Conservation (phyloP, 2,797 vertebrate species). For the Potorous gilbertii region DNA sequence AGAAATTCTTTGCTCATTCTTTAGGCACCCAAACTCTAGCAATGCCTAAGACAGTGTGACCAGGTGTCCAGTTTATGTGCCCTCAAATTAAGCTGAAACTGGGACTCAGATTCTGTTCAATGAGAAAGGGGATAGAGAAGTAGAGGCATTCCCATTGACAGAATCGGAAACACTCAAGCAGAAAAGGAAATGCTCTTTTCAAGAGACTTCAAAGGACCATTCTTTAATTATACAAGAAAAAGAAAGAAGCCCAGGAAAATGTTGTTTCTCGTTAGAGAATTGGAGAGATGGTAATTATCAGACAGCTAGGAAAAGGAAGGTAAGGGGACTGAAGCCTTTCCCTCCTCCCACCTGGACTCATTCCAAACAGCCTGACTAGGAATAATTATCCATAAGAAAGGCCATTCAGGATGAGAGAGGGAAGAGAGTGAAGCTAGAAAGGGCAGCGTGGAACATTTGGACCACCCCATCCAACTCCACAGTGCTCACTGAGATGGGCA, state of each 20-base stretch:
- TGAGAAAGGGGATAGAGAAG: conserved; percentile 24
- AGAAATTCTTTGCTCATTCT: conserved; percentile 23
- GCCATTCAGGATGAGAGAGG: neutral
- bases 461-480: neutral
- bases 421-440: neutral
- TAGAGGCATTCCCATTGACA: conserved; percentile 49
- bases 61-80: neutral
- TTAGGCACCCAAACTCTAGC: neutral
- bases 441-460: neutral
- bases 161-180: conserved; percentile 68
- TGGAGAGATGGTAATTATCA: conserved; percentile 50
- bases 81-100: conserved; percentile 31
- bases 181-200: conserved; percentile 57
- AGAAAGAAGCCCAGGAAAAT: conserved; percentile 61
- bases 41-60: neutral
- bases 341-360: neutral
- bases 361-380: neutral
- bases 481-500: neutral
- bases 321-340: neutral
- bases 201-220: conserved; percentile 76
- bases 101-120: conserved; percentile 30
- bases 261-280: conserved; percentile 60
- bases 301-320: neutral
- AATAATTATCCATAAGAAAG: neutral
- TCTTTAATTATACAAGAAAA: conserved; percentile 80